A percentile compares a stretch with the other conserved stretches of the same genome.
phyloP scores from a whole-genome alignment of 2,113 vertebrate species.

The Epinephelus cyanopodus region DNA sequence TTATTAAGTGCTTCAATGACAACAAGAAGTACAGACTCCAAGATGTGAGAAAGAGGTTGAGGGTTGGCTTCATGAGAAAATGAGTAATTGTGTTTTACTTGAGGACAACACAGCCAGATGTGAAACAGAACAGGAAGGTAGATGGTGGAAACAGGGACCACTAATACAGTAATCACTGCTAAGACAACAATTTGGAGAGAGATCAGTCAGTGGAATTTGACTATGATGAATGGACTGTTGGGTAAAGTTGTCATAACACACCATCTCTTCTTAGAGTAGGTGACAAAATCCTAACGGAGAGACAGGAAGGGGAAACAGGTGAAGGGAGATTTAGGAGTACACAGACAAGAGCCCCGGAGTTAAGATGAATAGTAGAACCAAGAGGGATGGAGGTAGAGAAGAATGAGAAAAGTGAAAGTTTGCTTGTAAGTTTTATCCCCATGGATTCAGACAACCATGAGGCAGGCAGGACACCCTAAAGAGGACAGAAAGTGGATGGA shows the following conservation, averaged over 20 bases:
- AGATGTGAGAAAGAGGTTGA: slow-evolving; percentile 2
- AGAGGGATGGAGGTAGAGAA: not conserved
- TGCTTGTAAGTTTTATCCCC: not conserved
- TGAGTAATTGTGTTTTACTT: slow-evolving; percentile 39
- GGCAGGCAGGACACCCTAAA: too few species aligned
- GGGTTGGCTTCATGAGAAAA: slow-evolving; percentile 25
- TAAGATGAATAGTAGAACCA: not conserved
- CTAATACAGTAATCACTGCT: not conserved
- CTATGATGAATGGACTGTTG: slow-evolving; percentile 34
- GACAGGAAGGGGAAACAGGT: slow-evolving; percentile 29
- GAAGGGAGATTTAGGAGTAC: slow-evolving; percentile 21
- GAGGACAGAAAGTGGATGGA: not conserved
- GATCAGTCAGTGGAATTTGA: slow-evolving; percentile 11
- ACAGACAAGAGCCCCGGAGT: not conserved
- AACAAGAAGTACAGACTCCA: not conserved
- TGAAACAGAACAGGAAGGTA: slow-evolving; percentile 64
- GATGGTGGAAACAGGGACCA: slow-evolving; percentile 11
- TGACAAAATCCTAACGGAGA: not conserved
- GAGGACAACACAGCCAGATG: slow-evolving; percentile 39
- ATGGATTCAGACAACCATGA: not conserved
- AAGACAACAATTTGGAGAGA: slow-evolving; percentile 17
- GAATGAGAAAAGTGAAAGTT: not conserved
- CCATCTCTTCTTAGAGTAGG: not conserved
- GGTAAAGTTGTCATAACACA: not conserved
- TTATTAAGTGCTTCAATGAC: not conserved